Evolutionary conservation across 2,888 invertebrate genomes (phyloP).

Genomic region (Tipula unca): DNA sequence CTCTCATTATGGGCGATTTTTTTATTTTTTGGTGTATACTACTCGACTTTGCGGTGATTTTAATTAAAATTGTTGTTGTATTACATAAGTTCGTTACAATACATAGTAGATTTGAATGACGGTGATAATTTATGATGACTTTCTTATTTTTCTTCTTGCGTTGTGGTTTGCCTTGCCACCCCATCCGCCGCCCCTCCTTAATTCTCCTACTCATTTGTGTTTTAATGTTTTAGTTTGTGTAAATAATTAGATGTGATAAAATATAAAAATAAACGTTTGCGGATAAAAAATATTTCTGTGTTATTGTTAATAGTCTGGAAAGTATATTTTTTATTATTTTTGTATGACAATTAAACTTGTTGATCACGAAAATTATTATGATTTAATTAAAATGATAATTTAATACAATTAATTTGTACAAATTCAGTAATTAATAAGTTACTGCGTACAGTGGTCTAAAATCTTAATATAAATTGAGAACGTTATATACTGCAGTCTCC

Average conservation of each 20-base stretch:
- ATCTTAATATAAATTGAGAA: background rate
- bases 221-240: background rate
- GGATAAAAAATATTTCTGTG: background rate
- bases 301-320: background rate
- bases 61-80: background rate
- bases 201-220: background rate
- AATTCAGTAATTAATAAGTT: too few relatives aligned
- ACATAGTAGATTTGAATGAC: background rate
- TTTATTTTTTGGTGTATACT: background rate
- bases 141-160: background rate
- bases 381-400: background rate
- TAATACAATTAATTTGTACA: background rate
- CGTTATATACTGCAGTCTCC: too few relatives aligned
- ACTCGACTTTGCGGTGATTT: background rate
- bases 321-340: background rate
- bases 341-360: background rate
- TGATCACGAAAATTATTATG: background rate
- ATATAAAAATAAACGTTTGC: background rate
- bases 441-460: background rate
- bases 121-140: slow-evolving; percentile 14
- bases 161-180: too few relatives aligned
- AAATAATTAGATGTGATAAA: slow-evolving; percentile 2
- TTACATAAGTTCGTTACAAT: background rate
- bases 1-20: background rate
- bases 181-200: background rate